phyloP scores from a whole-genome alignment of 1,140 invertebrate genomes.

The Ericerus pela region DNA sequence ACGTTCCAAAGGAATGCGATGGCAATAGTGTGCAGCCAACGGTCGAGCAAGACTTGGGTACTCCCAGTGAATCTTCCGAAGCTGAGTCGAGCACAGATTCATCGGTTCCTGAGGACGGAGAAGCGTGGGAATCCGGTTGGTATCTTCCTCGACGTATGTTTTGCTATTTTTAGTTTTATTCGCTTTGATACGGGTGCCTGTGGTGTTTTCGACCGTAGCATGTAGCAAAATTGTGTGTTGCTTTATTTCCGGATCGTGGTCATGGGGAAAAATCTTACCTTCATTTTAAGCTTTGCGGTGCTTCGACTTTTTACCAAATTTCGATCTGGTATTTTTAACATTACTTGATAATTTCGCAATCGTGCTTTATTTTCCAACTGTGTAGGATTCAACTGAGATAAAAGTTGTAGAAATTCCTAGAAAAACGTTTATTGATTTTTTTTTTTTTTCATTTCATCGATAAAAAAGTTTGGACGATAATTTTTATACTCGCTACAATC shows the following conservation, averaged over 20 bases:
- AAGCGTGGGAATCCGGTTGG: constrained; percentile 1
- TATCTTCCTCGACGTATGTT: background rate
- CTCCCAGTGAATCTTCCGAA: background rate
- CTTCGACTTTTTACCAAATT: background rate
- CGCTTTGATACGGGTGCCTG: background rate
- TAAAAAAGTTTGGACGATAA: too few relatives aligned
- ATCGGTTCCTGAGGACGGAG: background rate
- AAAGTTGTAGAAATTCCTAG: too few relatives aligned
- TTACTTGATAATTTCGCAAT: too few relatives aligned
- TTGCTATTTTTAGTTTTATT: background rate
- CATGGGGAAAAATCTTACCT: background rate
- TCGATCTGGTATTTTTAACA: too few relatives aligned
- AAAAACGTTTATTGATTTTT: too few relatives aligned
- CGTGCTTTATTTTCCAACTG: too few relatives aligned
- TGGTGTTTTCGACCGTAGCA: background rate
- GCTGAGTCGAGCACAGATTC: background rate
- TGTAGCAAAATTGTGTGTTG: background rate
- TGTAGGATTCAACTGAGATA: too few relatives aligned
- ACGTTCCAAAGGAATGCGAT: background rate
- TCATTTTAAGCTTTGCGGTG: background rate
- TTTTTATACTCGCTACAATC: too few relatives aligned
- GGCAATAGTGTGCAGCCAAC: background rate
- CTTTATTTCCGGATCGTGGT: background rate
- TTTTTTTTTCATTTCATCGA: too few relatives aligned
- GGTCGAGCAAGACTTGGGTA: background rate